Evolutionary conservation across 2,797 vertebrate species (phyloP), one percentile per base, ranked within the genome.

Genomic region (Cirrhinus mrigala): DNA sequence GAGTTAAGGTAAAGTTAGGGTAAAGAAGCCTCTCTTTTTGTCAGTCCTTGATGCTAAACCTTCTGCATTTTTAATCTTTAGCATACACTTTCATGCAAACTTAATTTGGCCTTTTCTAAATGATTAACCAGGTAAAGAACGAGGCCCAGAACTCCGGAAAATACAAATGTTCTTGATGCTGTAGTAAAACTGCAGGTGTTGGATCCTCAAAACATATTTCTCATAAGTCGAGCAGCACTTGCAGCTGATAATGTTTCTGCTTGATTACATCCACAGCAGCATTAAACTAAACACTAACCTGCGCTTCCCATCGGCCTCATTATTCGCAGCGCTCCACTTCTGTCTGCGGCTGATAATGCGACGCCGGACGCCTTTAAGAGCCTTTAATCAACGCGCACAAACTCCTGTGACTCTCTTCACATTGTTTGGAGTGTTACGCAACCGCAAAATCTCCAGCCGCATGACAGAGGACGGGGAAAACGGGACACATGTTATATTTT

Each of bases 251-350:
- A 75, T 50, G 56, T 33, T 75, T 83, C 33, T 64, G 56, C 2
- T 11, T 74, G 70, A 83, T 74, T 64, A 33, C 68, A 71, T 71
- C 68, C 46, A 58, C 15, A 71, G 33, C 15, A 81, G 68, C 81
- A 24, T 48, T 83, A 74, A 64, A 75, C 40, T 37, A 83, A 83
- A 50, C 44, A 24, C 54, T 79, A 50, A 46, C 27, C 69, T 50
- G 44, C 29, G 46, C 77, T 66, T 46, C 68, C 69, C 68, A 60
- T 58, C 37, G 24, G 22, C 66, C 12, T 48, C 81, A 75, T 83
- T 83, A 64, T 64, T 75, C 9, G 27, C 44, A 58, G 24, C 20
- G 82, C 74, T 69, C 74, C 64, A 69, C 82, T 78, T 84, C 74
- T 84, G 82, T 76, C 81, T 75, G 58, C 14, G 0, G 58, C 58